Evolutionary conservation across 2,797 vertebrate genomes (phyloP).

Genomic region (Sebastiscus tertius): DNA sequence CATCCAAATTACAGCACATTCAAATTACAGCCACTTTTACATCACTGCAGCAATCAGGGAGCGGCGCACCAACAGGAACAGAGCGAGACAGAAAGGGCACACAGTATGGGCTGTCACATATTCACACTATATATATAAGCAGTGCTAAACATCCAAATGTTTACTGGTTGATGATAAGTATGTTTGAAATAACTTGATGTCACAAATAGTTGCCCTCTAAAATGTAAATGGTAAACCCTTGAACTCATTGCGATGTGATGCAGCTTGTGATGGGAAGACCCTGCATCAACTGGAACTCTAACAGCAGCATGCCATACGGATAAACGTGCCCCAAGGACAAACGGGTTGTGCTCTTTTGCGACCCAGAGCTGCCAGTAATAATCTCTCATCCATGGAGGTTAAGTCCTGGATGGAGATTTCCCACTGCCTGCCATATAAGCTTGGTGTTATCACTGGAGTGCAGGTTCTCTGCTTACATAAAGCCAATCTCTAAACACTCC

Average conservation of each 20-base stretch:
- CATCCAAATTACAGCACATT: slow-evolving; percentile 4
- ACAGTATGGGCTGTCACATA: background rate
- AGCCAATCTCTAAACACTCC: slow-evolving; percentile 50
- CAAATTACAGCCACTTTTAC: slow-evolving; percentile 19
- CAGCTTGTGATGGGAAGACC: slow-evolving; percentile 1
- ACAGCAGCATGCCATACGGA: slow-evolving; percentile 35
- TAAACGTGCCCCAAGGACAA: slow-evolving; percentile 58
- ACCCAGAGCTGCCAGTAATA: slow-evolving; percentile 67
- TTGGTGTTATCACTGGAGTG: slow-evolving; percentile 74
- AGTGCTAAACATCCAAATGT: background rate
- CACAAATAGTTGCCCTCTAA: background rate
- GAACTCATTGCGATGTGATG: slow-evolving; percentile 6
- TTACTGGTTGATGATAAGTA: background rate
- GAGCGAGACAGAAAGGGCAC: background rate
- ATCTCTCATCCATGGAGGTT: slow-evolving; percentile 70
- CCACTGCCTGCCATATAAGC: slow-evolving; percentile 66
- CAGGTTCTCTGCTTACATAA: slow-evolving; percentile 75
- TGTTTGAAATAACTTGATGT: background rate
- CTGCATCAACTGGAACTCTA: slow-evolving; percentile 25
- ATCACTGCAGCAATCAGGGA: slow-evolving; percentile 17
- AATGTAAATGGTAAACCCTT: background rate
- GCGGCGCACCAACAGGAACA: background rate
- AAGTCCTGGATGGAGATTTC: slow-evolving; percentile 71
- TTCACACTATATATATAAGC: background rate
- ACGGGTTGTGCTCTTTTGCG: slow-evolving; percentile 47